These are phyloP conservation scores for Balaeniceps rex DNA, from an alignment of 2,113 vertebrate genomes.

Conservation along the genomic window DNA sequence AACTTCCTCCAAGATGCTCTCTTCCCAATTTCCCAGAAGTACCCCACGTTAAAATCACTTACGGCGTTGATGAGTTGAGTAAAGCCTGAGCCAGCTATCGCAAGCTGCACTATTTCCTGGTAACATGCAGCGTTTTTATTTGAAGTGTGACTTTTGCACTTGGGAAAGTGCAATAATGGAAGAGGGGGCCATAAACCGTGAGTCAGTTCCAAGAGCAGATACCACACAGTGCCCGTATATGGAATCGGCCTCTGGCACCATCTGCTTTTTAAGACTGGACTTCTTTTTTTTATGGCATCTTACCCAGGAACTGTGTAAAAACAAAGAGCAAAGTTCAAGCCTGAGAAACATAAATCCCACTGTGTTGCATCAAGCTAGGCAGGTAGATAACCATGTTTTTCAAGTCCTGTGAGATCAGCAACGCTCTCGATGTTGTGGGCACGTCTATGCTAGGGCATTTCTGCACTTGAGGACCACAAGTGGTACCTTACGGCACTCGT, in stretches of 20 bases:
- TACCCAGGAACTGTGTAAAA: background rate
- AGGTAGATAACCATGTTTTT: fast-evolving
- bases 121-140: background rate
- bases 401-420: background rate
- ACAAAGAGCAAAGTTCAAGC: background rate
- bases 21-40: fast-evolving
- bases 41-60: no score
- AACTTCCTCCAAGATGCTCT: background rate
- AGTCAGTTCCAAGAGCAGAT: background rate
- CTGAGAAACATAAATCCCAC: background rate
- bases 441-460: background rate
- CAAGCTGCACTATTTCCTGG: background rate
- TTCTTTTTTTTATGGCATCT: background rate
- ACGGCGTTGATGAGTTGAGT: fast-evolving
- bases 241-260: fast-evolving
- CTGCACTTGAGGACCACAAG: background rate
- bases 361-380: background rate
- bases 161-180: background rate
- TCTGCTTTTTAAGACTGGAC: background rate
- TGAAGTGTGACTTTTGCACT: background rate
- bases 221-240: fast-evolving
- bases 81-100: background rate
- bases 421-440: fast-evolving
- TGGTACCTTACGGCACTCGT: background rate
- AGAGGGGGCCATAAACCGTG: background rate